Evolutionary conservation across 1,140 invertebrate species (phyloP), one percentile per base, ranked within the genome.

Genomic region (Glomeris maerens): DNA sequence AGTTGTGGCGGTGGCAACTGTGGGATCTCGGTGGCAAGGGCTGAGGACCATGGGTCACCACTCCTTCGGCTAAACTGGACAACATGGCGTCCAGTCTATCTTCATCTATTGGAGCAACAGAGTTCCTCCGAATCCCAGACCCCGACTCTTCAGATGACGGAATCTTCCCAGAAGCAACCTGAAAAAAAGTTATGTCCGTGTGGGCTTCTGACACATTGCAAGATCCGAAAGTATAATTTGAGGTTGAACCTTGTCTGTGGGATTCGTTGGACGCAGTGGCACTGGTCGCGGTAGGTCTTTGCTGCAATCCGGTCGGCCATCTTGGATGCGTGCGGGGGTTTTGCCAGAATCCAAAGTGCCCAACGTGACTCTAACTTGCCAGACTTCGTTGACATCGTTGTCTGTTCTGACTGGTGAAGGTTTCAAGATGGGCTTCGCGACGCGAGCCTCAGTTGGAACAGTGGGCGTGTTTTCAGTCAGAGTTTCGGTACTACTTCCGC

Each of bases 391-490:
- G 2, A 3, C 3, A 20, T 45, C 28, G 21, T 27, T 4, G 20
- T 21, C 44, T 27, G 14, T 23, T 3, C 5, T 5, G 36, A 22
- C 23, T 31, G 14, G 47, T 17, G 40, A 42, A 5, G 5, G 5
- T 4, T 17, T 5, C 4, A 5, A 42, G 40, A 42, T 17, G 4
- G 10, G 17, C 17, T 36, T 36, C 17, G 31, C 17, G 31, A 53
- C 25, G 50, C 47, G 1, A 46, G 53, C 38, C 55, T 50, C 27
- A 53, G 56, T 22, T 54, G 56, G 44, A 3, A 17, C 13, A 14
- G 3, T 27, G 5, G 14, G 29, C 20, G 38, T 10, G 17, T 3
- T 28, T 21, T 40, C 36, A 22, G 27, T 49, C 23, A 47, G 14
- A 7, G 46, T 52, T 5, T 52, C 36, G 3, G 31, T 48, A 27